Evolutionary conservation across 2,797 vertebrate genomes (phyloP), one percentile per base, ranked within the genome.

Genomic region (Anomalospiza imberbis): DNA sequence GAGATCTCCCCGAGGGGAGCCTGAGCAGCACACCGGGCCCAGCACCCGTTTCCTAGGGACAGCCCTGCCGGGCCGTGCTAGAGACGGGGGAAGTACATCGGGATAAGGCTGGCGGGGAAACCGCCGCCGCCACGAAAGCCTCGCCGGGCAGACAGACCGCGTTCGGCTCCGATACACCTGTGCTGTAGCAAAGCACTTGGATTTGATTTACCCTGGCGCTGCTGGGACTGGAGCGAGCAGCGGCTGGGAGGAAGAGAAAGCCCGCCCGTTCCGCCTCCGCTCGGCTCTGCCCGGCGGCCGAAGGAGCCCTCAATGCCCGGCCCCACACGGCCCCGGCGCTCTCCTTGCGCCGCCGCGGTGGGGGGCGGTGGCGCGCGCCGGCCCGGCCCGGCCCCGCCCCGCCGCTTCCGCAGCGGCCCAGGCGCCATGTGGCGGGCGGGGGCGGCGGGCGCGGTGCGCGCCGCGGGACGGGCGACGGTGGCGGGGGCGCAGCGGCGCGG

Each of bases 181-280:
- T 4, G 17, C 16, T 19, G n/a, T 1, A 17, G 32, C 53, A 25
- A 24, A 24, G 29, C 38, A 8, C 19, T 12, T 5, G 38, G 20
- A 25, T 15, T 44, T 58, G 24, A 40, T 34, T 45, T 15, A 21
- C n/a, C 13, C 40, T 9, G 29, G 17, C 20, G 5, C 22, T 21
- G 34, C 34, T 7, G 48, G 26, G 17, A 34, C 32, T 7, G 38
- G 51, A n/a, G 44, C 36, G 22, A 28, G 58, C 36, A 6, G 7
- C 2, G 13, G 2, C 31, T 7, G 31, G 4, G 12, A 15, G 25
- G 6, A 10, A 20, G 7, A 8, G 3, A 4, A 18, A 24, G 17
- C 1, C 5, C 2, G 3, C 14, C 1, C 21, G 2, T 2, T 7
- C 20, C 3, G 9, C 13, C 53, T 9, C 31, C 2, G 12, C 31